Evolutionary conservation across 2,797 vertebrate genomes (phyloP), one percentile per base, ranked within the genome.

Genomic region (Harpagifer antarcticus): DNA sequence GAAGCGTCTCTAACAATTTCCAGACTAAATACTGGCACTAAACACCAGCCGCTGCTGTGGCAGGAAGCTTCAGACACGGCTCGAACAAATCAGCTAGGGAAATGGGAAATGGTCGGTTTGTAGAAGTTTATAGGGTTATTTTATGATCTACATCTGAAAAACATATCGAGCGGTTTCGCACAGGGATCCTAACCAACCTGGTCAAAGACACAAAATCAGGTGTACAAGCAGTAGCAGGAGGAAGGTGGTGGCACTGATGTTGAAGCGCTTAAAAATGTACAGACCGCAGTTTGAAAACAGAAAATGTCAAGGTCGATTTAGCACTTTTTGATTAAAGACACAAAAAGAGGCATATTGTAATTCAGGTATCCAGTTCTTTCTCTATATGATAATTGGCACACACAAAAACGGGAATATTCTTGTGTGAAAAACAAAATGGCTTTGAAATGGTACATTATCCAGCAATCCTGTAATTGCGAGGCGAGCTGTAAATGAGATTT

Each of bases 1-100:
- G 87, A 82, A 89, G 88, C 88, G 66, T 86, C 79, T 77, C 84
- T 87, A 89, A 92, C 89, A 90, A 89, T 89, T 86, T 81, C 83
- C 91, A 89, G 87, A 88, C 86, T 91, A 83, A 92, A 87, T 82
- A 87, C 79, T 86, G 82, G 83, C 87, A 86, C 85, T 86, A 87
- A 86, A 88, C 78, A 85, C 82, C 87, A 87, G 79, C 68, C 82
- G 56, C 70, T 81, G 86, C 72, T 83, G 83, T 81, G 83, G 85
- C 87, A 89, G 85, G 81, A 76, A 86, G 74, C 83, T 85, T 78
- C 72, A 83, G 83, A 90, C 74, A 85, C 75, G 84, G 85, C 88
- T 84, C 82, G 86, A 91, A 88, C 84, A 86, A 90, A 92, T 89
- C 81, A 86, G 71, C 82, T 4, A 37, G 72, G 74, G 87, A 81